Percentiles rank a stretch among this genome's conserved stretches.
Evolutionary conservation across 2,888 invertebrate genomes (phyloP).

Genomic region (Euzophera pinguis): DNA sequence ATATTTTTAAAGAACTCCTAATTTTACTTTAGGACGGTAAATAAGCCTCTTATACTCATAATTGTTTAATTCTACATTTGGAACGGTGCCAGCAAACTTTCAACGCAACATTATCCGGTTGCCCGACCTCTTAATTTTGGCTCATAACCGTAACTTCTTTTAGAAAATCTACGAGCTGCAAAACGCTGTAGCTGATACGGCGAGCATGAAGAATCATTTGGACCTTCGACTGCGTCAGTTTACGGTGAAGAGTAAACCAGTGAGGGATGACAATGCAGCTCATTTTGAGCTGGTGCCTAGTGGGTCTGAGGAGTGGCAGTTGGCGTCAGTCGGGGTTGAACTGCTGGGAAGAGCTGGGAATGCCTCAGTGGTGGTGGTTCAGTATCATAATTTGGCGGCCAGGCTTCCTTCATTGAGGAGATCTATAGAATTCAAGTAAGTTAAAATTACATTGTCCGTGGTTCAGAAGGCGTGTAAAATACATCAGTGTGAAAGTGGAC

Average conservation of each 20-base stretch:
- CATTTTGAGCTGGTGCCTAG: slow-evolving; percentile 50
- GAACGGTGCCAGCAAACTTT: slow-evolving; percentile 1
- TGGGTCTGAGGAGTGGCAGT: slow-evolving; percentile 52
- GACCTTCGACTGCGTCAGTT: slow-evolving; percentile 53
- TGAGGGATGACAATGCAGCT: slow-evolving; percentile 50
- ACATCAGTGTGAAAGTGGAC: too few species aligned
- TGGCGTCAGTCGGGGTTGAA: slow-evolving; percentile 59
- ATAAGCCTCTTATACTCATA: not conserved
- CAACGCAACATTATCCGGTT: slow-evolving; percentile 6
- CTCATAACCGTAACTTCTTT: slow-evolving; percentile 14
- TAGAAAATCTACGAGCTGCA: slow-evolving; percentile 72
- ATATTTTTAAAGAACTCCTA: too few species aligned
- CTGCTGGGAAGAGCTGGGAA: slow-evolving; percentile 49
- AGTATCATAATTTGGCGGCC: slow-evolving; percentile 82
- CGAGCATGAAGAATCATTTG: slow-evolving; percentile 50
- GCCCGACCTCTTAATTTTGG: not conserved
- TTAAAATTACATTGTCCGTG: slow-evolving; percentile 20
- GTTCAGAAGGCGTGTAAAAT: too few species aligned
- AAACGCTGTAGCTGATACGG: slow-evolving; percentile 56
- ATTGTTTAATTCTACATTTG: slow-evolving; percentile 2
- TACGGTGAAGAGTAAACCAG: slow-evolving; percentile 47
- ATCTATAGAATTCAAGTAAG: slow-evolving; percentile 82
- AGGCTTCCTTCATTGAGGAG: slow-evolving; percentile 82
- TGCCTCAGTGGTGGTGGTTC: slow-evolving; percentile 70
- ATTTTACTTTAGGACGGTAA: too few species aligned